Conservation (phyloP, 2,888 invertebrate species). For the Tetramorium bicarinatum region DNA sequence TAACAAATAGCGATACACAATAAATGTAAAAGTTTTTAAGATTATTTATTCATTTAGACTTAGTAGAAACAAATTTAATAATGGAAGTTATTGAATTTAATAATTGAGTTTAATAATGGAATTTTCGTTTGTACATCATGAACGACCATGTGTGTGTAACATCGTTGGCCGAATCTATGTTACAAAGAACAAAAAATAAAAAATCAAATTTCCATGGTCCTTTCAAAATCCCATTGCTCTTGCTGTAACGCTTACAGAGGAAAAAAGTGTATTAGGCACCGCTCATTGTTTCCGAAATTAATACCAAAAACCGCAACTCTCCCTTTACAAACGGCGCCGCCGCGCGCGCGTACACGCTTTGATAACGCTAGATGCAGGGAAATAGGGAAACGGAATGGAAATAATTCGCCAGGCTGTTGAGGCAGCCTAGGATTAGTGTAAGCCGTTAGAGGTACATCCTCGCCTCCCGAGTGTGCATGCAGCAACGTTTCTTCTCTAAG, state of each 20-base stretch:
- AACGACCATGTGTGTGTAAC: not conserved
- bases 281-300: constrained; percentile 61
- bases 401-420: constrained; percentile 69
- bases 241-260: not conserved
- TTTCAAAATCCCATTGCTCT: constrained; percentile 20
- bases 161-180: constrained; percentile 20
- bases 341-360: constrained; percentile 59
- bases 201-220: not conserved
- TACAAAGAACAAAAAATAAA: not conserved
- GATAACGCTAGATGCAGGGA: constrained; percentile 64
- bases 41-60: not conserved
- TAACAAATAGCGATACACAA: not conserved
- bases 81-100: too few relatives aligned
- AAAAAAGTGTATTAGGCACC: constrained; percentile 45
- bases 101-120: not conserved
- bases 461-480: constrained; percentile 43
- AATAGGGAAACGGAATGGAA: constrained; percentile 73
- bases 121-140: not conserved
- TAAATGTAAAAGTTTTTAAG: not conserved
- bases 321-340: constrained; percentile 43
- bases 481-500: constrained; percentile 20
- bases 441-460: constrained; percentile 52
- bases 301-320: constrained; percentile 56
- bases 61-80: not conserved
- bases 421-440: constrained; percentile 67